Base-by-base conservation (phyloP, 2,797 vertebrate genomes). In the Galago senegalensis region DNA sequence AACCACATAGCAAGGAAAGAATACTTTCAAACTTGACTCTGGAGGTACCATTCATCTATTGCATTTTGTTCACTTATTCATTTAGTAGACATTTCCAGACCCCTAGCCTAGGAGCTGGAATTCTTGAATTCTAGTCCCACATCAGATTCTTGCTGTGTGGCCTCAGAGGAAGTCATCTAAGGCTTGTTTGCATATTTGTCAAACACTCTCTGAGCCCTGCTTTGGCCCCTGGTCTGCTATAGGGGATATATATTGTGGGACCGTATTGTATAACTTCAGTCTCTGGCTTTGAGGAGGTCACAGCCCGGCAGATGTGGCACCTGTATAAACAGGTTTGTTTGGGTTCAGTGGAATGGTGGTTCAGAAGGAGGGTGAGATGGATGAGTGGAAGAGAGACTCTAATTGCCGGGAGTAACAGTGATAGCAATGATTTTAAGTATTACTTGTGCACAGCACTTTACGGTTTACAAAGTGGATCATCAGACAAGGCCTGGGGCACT, bases 361-460 rank as follows among this genome's bases (percentile, higher is more conserved):
- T 25, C 4, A 58, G 12, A 5, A 49, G 5, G 9, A 21, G 27
- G 65, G 29, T 21, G 63, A 23, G 43, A 7, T 3, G 72, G 37
- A 3, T 1, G 77, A 53, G 4, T 29, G 40, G 20, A 34, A 67
- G n/a, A 21, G 17, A 34, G 61, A 11, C 3, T 5, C 37, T n/a
- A 7, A n/a, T 7, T 16, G 7, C 13, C 9, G 8, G 18, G 27
- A 34, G 9, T 9, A 1, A 12, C 12, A 2, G 2, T 0, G 5
- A 14, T 0, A 60, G 27, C n/a, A 5, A 5, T 2, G 73, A 49
- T 29, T 29, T 40, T 9, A 53, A 67, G 53, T 10, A 13, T 34
- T 20, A 7, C 3, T 1, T 1, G 20, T 3, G n/a, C 0, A 1
- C 25, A 11, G 7, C 7, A 16, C 69, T 46, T 70, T 3, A 40